phyloP scores from a whole-genome alignment of 2,113 vertebrate genomes.

The Paralichthys olivaceus region DNA sequence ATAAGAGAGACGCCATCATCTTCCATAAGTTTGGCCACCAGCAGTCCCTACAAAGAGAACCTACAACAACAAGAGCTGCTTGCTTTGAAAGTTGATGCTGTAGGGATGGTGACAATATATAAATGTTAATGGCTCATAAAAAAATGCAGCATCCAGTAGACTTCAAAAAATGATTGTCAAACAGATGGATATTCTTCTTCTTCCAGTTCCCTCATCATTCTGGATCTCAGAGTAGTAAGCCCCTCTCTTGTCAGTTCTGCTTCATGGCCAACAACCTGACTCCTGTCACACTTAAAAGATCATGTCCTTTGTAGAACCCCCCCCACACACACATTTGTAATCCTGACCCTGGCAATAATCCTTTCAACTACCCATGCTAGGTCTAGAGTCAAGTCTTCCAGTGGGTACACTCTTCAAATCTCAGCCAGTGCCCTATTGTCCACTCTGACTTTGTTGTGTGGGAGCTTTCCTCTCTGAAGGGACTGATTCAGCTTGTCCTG shows the following conservation, averaged over 20 bases:
- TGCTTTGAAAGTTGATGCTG: slow-evolving; percentile 12
- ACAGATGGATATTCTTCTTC: slow-evolving; percentile 31
- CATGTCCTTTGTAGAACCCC: slow-evolving; percentile 23
- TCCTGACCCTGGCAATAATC: slow-evolving; percentile 40
- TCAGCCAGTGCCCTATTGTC: slow-evolving; percentile 18
- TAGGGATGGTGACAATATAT: slow-evolving; percentile 9
- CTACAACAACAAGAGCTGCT: slow-evolving; percentile 3
- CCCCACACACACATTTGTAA: slow-evolving; percentile 1
- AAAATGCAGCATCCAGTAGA: slow-evolving; percentile 16
- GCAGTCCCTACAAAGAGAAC: slow-evolving; percentile 9
- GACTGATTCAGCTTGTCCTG: slow-evolving; percentile 28
- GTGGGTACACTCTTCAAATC: slow-evolving; percentile 28
- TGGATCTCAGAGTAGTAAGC: slow-evolving; percentile 30
- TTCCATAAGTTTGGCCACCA: slow-evolving; percentile 19
- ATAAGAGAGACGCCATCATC: slow-evolving; percentile 17
- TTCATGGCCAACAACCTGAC: slow-evolving; percentile 9
- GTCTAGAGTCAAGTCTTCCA: slow-evolving; percentile 10
- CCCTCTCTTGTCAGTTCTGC: slow-evolving; percentile 30
- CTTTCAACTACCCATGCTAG: slow-evolving; percentile 6
- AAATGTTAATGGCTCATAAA: slow-evolving; percentile 32
- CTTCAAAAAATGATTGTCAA: slow-evolving; percentile 32
- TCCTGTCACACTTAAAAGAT: slow-evolving; percentile 33
- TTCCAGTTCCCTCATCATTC: slow-evolving; percentile 19
- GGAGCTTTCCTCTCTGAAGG: slow-evolving; percentile 5
- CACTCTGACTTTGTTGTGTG: slow-evolving; percentile 8